These are phyloP conservation scores for Montipora foliosa DNA, from an alignment of 64 coral and sea anemone species.

Conservation along the genomic window DNA sequence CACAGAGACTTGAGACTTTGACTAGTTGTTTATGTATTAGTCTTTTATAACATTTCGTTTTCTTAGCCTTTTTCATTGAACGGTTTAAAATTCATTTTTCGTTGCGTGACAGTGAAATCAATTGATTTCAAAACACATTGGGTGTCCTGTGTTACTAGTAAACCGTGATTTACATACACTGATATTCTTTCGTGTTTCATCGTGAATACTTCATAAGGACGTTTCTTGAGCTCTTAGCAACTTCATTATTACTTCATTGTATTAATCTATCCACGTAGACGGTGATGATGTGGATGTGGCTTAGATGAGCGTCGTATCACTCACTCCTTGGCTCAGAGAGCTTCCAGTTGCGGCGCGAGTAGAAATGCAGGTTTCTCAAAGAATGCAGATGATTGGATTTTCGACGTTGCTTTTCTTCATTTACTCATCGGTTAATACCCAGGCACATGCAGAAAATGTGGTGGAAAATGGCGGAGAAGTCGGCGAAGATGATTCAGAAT, in stretches of 20 bases:
- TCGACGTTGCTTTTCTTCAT: not conserved
- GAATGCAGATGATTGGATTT: not conserved
- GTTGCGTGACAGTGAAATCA: no score
- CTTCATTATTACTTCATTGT: not conserved
- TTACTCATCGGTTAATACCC: not conserved
- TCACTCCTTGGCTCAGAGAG: not conserved
- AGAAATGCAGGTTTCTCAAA: not conserved
- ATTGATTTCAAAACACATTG: not conserved
- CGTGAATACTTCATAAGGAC: not conserved
- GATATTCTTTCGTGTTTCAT: no score
- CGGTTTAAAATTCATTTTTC: no score
- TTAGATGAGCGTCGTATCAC: not conserved
- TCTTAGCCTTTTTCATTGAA: no score
- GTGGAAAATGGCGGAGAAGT: slow-evolving; percentile 10
- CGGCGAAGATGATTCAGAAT: slow-evolving; percentile 9
- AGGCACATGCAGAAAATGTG: slow-evolving; percentile 30
- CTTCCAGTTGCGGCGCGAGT: not conserved
- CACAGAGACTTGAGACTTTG: no score
- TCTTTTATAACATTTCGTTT: no score
- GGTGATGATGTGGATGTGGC: not conserved
- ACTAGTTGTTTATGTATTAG: no score
- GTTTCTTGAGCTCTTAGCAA: not conserved
- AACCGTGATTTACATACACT: no score
- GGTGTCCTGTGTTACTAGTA: not conserved
- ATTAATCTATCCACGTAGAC: slow-evolving; percentile 14